phyloP scores from a whole-genome alignment of 2,797 vertebrate genomes.

The Cuculus canorus region DNA sequence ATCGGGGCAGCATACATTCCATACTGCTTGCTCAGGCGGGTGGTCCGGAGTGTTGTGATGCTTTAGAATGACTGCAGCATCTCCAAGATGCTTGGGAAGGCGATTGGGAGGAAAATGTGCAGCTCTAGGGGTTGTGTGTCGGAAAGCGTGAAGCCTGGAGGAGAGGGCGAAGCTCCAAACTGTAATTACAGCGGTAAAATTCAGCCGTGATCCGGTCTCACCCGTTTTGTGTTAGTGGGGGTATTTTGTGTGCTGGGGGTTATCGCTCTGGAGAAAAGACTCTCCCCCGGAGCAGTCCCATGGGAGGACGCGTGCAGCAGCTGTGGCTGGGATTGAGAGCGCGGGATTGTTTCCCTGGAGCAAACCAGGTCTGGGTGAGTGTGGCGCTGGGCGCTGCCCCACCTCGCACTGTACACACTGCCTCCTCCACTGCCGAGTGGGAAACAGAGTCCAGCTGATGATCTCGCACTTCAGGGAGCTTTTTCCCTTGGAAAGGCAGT shows the following conservation, averaged over 20 bases:
- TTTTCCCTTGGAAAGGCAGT: neutral
- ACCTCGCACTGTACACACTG: conserved; percentile 16
- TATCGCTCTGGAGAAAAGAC: neutral
- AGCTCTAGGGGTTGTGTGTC: neutral
- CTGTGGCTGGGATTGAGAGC: too few relatives aligned
- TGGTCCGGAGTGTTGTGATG: neutral
- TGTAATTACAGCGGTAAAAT: neutral
- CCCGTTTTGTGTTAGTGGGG: accelerated
- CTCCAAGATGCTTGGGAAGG: neutral
- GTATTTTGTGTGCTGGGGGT: neutral
- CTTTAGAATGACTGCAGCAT: neutral
- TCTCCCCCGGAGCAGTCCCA: accelerated
- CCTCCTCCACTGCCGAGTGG: neutral
- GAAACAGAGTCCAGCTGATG: neutral
- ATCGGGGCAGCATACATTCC: neutral
- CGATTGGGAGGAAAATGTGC: neutral
- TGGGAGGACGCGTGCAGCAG: neutral
- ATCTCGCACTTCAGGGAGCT: neutral
- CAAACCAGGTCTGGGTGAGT: neutral
- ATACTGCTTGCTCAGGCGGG: accelerated
- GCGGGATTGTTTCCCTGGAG: neutral
- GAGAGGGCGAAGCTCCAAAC: neutral
- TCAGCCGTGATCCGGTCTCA: accelerated
- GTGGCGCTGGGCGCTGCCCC: conserved; percentile 2
- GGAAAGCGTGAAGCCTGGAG: neutral